These are phyloP conservation scores for Camelus bactrianus DNA, from an alignment of 2,113 vertebrate species.

Conservation along the genomic window DNA sequence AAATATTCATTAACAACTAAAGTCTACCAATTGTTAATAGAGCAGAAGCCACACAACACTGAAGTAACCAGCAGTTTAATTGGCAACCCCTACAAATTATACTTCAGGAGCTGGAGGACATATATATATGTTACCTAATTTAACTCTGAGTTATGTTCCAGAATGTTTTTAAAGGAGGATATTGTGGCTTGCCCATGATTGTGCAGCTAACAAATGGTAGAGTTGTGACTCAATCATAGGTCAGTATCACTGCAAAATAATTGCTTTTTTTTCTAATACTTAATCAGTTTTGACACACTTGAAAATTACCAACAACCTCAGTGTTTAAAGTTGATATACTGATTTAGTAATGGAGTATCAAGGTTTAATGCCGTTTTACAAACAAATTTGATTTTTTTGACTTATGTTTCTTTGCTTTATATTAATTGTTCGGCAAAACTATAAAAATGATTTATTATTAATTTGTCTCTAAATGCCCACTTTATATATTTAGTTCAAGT, in stretches of 20 bases:
- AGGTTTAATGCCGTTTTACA: neutral
- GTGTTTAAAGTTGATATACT: neutral
- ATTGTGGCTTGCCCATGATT: neutral
- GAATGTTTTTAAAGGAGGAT: neutral
- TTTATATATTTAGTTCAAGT: neutral
- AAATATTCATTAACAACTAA: slow-evolving; percentile 27
- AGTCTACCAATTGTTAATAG: neutral
- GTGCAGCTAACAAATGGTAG: neutral
- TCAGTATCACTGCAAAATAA: neutral
- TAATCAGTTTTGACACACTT: neutral
- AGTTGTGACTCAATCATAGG: neutral
- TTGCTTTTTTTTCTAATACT: neutral
- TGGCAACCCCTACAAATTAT: neutral
- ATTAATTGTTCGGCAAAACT: neutral
- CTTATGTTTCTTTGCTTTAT: neutral
- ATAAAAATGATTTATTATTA: neutral
- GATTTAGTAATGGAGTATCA: neutral
- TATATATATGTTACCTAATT: neutral
- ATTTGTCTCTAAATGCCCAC: neutral
- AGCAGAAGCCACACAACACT: neutral
- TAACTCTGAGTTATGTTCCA: neutral
- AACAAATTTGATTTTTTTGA: neutral
- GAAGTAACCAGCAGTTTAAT: neutral
- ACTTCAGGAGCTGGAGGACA: neutral
- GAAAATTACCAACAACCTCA: neutral